These are phyloP conservation scores for Cephus sareptanus DNA, from an alignment of 2,888 invertebrate species.

Conservation along the genomic window DNA sequence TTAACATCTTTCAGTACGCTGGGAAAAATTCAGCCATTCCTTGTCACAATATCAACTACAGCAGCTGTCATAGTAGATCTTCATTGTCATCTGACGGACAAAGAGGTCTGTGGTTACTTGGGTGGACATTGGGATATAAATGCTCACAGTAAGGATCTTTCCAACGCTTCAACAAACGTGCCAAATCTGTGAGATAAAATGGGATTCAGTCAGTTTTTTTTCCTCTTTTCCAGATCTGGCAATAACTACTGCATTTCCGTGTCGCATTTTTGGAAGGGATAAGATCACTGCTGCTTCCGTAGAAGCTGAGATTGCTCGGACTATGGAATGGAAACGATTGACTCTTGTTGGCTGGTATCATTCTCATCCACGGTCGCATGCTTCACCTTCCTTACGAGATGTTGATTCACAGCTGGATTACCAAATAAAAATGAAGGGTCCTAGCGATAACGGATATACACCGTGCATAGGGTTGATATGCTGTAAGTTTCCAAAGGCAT, in stretches of 20 bases:
- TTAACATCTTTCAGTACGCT: slow-evolving; percentile 88
- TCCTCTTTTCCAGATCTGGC: slow-evolving; percentile 76
- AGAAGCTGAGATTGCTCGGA: slow-evolving; percentile 84
- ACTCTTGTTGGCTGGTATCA: slow-evolving; percentile 95
- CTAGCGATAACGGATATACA: slow-evolving; percentile 89
- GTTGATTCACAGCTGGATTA: slow-evolving; percentile 94
- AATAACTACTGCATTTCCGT: slow-evolving; percentile 90
- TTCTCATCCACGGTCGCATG: slow-evolving; percentile 89
- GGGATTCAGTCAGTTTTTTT: slow-evolving; percentile 18
- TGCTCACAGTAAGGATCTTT: slow-evolving; percentile 82
- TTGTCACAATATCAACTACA: slow-evolving; percentile 87
- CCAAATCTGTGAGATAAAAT: background rate
- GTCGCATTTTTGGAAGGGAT: slow-evolving; percentile 84
- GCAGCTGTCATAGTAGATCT: slow-evolving; percentile 90
- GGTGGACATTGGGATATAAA: slow-evolving; percentile 96
- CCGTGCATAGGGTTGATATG: slow-evolving; percentile 94
- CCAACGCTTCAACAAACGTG: too few relatives aligned
- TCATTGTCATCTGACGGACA: slow-evolving; percentile 93
- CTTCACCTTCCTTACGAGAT: slow-evolving; percentile 88
- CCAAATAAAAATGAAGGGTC: slow-evolving; percentile 94
- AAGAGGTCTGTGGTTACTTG: slow-evolving; percentile 95
- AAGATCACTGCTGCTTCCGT: slow-evolving; percentile 80
- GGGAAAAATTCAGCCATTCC: slow-evolving; percentile 93
- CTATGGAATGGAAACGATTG: slow-evolving; percentile 84
- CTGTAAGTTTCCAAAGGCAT: slow-evolving; percentile 73